Conservation (phyloP, 2,888 invertebrate genomes). For the Nipponacmea schrenckii region DNA sequence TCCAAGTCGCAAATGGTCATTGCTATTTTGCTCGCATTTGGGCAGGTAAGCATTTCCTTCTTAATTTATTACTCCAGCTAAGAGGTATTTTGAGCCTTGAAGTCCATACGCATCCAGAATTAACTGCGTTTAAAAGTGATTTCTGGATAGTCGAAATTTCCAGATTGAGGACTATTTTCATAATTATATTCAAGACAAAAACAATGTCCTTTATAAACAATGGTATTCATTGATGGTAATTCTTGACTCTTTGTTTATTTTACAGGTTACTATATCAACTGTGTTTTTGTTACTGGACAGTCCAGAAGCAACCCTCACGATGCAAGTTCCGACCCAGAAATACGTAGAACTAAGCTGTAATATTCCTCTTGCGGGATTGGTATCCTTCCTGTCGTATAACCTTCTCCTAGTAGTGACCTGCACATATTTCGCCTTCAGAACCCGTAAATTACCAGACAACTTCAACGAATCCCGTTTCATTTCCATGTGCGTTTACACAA, state of each 20-base stretch:
- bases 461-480: conserved; percentile 60
- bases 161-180: too few species aligned
- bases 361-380: conserved; percentile 38
- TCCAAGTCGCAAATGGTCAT: conserved; percentile 34
- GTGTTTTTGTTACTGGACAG: conserved; percentile 5
- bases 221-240: too few species aligned
- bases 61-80: background rate
- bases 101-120: too few species aligned
- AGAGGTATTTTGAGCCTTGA: background rate
- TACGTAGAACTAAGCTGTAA: conserved; percentile 51
- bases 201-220: too few species aligned
- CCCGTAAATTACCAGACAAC: conserved; percentile 57
- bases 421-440: conserved; percentile 55
- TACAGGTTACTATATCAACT: conserved; percentile 20
- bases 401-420: conserved; percentile 48
- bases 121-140: too few species aligned
- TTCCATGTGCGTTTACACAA: conserved; percentile 55
- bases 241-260: background rate
- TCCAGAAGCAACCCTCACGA: conserved; percentile 22
- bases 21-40: conserved; percentile 18
- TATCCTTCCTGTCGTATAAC: conserved; percentile 50
- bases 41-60: conserved; percentile 29
- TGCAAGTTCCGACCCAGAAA: conserved; percentile 36
- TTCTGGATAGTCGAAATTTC: too few species aligned
- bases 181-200: too few species aligned